Conservation (phyloP, 2,113 vertebrate species). For the Hemiscyllium ocellatum region DNA sequence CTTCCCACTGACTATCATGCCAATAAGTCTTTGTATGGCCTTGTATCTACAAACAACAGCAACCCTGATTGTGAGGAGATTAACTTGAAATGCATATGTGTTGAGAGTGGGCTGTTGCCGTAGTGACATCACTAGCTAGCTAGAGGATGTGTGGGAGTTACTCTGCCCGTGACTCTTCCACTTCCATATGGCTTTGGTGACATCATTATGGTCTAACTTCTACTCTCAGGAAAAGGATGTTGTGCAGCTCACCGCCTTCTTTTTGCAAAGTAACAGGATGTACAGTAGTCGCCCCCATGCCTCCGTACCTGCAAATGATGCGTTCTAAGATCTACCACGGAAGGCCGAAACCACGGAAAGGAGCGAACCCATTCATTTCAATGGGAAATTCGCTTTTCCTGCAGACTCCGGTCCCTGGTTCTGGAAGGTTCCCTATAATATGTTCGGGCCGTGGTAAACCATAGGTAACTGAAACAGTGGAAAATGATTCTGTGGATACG, state of each 20-base stretch:
- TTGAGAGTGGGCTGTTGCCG: conserved; percentile 14
- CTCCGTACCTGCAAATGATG: too few species aligned
- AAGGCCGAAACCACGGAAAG: too few species aligned
- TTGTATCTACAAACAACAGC: neutral
- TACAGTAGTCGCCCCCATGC: too few species aligned
- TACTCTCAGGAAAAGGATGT: neutral
- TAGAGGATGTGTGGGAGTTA: neutral
- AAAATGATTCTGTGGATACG: too few species aligned
- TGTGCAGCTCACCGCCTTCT: neutral
- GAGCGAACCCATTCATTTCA: too few species aligned
- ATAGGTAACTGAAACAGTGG: too few species aligned
- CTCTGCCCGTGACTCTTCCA: neutral
- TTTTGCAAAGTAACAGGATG: neutral
- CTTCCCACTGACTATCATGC: neutral
- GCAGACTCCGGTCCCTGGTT: too few species aligned
- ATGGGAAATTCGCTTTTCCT: too few species aligned
- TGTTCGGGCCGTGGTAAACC: too few species aligned
- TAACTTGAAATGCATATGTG: neutral
- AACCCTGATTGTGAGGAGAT: neutral
- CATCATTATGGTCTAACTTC: neutral
- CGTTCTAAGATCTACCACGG: too few species aligned
- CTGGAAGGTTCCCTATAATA: too few species aligned
- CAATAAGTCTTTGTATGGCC: neutral
- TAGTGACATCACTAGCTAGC: neutral
- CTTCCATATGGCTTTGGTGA: neutral